Conservation (phyloP, 2,797 vertebrate genomes). For the Anableps anableps region DNA sequence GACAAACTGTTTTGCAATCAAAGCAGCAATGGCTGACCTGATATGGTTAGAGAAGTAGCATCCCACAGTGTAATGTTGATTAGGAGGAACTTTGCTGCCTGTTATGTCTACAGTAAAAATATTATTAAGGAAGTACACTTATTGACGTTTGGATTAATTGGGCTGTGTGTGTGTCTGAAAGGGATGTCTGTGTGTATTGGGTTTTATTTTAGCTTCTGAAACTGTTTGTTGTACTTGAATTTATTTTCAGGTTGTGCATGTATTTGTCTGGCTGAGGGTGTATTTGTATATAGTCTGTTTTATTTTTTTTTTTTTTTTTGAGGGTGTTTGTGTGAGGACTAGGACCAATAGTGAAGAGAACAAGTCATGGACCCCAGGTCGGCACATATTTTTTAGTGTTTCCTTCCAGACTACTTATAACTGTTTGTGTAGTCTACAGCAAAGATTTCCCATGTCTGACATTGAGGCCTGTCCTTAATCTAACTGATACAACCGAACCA, state of each 20-base stretch:
- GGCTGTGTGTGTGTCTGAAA: slow-evolving; percentile 37
- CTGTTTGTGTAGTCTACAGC: slow-evolving; percentile 41
- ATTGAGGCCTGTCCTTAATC: neutral
- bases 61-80: slow-evolving; percentile 20
- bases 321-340: slow-evolving; percentile 7
- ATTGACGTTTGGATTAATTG: slow-evolving; percentile 34
- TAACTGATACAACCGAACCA: neutral
- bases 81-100: slow-evolving; percentile 37
- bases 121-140: slow-evolving; percentile 62
- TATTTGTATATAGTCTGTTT: slow-evolving; percentile 44
- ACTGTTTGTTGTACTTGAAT: slow-evolving; percentile 17
- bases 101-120: slow-evolving; percentile 58
- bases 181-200: slow-evolving; percentile 59
- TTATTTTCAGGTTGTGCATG: slow-evolving; percentile 28
- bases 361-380: slow-evolving; percentile 13
- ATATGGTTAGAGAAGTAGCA: slow-evolving; percentile 31
- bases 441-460: slow-evolving; percentile 4
- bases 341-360: slow-evolving; percentile 17
- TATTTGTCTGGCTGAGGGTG: slow-evolving; percentile 35
- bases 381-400: slow-evolving; percentile 30
- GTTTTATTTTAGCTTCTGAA: slow-evolving; percentile 33
- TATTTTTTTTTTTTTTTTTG: slow-evolving; percentile 15
- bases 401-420: slow-evolving; percentile 45
- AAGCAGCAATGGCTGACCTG: slow-evolving; percentile 27
- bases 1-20: neutral